These are phyloP conservation scores for Polia nebulosa DNA, from an alignment of 2,888 invertebrate species.

Conservation along the genomic window DNA sequence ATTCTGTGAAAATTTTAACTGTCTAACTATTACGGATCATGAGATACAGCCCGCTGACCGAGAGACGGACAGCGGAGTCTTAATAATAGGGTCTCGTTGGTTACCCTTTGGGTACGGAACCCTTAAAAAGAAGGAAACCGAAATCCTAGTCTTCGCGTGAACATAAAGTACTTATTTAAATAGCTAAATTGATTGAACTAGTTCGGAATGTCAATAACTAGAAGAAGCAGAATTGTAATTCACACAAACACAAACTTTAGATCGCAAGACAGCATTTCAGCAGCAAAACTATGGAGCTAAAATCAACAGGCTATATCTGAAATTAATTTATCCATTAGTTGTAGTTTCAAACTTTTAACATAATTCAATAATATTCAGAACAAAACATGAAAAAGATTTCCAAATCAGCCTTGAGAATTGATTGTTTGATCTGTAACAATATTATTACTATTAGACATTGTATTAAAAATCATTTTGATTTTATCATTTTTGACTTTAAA, in stretches of 20 bases:
- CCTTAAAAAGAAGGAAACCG: no score
- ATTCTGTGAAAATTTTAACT: no score
- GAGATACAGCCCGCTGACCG: no score
- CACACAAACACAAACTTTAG: neutral
- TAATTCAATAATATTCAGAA: conserved; percentile 47
- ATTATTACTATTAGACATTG: conserved; percentile 45
- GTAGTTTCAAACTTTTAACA: conserved; percentile 2
- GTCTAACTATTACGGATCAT: no score
- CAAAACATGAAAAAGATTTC: conserved; percentile 34
- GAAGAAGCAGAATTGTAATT: neutral
- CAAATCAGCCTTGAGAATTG: conserved; percentile 43
- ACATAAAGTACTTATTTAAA: neutral
- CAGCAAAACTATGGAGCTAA: no score
- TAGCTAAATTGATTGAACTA: conserved; percentile 2
- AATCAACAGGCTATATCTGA: no score
- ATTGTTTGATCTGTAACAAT: conserved; percentile 51
- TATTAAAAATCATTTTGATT: conserved; percentile 49
- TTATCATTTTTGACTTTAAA: conserved; percentile 61
- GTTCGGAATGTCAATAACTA: conserved; percentile 2
- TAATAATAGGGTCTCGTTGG: no score
- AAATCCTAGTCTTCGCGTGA: neutral
- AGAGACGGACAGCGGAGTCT: no score
- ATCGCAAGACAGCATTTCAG: neutral
- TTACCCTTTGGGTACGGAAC: no score
- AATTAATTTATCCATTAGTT: no score